Conservation (phyloP, 2,888 invertebrate genomes). For the Andrena camellia region DNA sequence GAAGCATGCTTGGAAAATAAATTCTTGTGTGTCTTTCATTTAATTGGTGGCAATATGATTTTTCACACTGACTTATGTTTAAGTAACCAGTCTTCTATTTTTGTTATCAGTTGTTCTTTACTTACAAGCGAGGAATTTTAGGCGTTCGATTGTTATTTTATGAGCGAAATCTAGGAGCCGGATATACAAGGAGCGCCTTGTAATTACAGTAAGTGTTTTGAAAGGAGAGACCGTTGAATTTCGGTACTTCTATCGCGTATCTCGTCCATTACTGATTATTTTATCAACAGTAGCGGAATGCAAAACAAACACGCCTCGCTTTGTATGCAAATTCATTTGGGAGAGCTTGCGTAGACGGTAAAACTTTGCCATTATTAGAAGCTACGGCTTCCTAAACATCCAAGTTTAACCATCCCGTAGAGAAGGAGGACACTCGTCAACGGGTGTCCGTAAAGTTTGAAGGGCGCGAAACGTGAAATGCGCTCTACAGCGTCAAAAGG, state of each 20-base stretch:
- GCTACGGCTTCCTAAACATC: not conserved
- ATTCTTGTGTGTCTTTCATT: not conserved
- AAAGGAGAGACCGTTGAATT: not conserved
- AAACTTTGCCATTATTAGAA: not conserved
- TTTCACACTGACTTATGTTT: not conserved
- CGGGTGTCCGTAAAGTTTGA: not conserved
- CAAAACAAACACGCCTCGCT: not conserved
- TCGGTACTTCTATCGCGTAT: not conserved
- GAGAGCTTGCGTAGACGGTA: not conserved
- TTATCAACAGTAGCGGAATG: not conserved
- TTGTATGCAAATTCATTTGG: not conserved
- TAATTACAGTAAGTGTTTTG: not conserved
- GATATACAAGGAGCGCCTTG: not conserved
- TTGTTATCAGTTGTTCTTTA: not conserved
- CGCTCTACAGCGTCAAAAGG: constrained; percentile 17
- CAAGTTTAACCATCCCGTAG: not conserved
- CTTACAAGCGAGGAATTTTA: not conserved
- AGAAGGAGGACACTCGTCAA: too few species aligned
- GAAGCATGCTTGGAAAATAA: not conserved
- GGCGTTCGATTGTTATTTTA: not conserved
- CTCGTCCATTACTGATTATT: not conserved
- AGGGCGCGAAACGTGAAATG: constrained; percentile 21
- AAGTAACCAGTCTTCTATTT: not conserved
- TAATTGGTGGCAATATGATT: not conserved
- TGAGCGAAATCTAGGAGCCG: not conserved